A percentile compares a stretch with the other conserved stretches of the same genome.
Conservation (phyloP, 2,113 vertebrate genomes). For the Nesoenas mayeri region DNA sequence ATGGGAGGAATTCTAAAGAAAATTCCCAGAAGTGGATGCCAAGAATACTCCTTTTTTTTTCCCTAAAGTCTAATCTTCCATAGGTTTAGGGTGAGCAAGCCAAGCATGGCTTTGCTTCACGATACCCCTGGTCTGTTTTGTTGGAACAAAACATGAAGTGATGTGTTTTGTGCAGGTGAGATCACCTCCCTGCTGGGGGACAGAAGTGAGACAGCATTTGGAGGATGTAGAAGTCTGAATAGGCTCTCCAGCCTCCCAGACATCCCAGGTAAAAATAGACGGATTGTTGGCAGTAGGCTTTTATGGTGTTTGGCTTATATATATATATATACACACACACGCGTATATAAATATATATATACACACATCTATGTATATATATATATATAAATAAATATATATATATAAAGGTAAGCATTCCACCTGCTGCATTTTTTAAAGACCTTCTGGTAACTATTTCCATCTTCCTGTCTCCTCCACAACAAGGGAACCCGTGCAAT, state of each 20-base stretch:
- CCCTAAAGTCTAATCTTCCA: not conserved
- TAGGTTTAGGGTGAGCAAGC: not conserved
- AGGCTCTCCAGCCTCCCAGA: not conserved
- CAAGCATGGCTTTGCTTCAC: not conserved
- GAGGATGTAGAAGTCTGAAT: not conserved
- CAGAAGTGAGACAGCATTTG: not conserved
- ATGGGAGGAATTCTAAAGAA: slow-evolving; percentile 49
- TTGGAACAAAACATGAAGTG: not conserved
- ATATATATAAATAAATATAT: too few relatives aligned
- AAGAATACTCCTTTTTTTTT: not conserved
- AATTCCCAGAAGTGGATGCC: slow-evolving; percentile 1
- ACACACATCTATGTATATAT: not conserved
- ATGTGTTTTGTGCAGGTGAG: not conserved
- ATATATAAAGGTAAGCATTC: not conserved
- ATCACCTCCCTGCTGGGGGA: not conserved
- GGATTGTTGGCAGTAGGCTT: not conserved
- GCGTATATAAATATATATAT: too few relatives aligned
- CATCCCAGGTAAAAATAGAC: not conserved
- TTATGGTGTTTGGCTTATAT: not conserved
- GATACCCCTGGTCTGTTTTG: not conserved
- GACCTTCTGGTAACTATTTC: not conserved
- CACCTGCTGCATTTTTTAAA: slow-evolving; percentile 1
- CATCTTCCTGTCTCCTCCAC: not conserved
- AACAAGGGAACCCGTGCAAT: not conserved
- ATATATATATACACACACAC: too few relatives aligned